phyloP scores from a whole-genome alignment of 2,113 vertebrate genomes.

The Zingel zingel region DNA sequence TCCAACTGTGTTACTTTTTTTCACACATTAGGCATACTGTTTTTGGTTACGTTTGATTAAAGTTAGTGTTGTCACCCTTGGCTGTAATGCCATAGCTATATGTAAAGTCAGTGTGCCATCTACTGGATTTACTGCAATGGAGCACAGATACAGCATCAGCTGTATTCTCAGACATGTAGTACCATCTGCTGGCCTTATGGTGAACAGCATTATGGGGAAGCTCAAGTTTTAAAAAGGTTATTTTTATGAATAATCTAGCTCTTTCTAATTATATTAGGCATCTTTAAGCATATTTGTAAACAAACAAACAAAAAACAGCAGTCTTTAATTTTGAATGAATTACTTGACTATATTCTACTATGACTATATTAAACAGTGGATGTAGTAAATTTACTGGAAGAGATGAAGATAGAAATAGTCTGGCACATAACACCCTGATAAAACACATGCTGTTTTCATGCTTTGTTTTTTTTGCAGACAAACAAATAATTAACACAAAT shows the following conservation, averaged over 20 bases:
- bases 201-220: slow-evolving; percentile 5
- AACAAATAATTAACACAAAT: too few relatives aligned
- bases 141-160: neutral
- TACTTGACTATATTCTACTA: too few relatives aligned
- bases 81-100: neutral
- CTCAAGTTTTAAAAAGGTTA: neutral
- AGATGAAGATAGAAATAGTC: too few relatives aligned
- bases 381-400: too few relatives aligned
- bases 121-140: slow-evolving; percentile 30
- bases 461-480: too few relatives aligned
- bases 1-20: neutral
- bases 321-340: neutral
- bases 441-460: too few relatives aligned
- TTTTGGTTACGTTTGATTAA: slow-evolving; percentile 27
- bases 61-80: neutral
- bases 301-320: too few relatives aligned
- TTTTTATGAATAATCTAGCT: neutral
- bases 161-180: neutral
- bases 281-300: neutral
- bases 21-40: neutral
- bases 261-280: neutral
- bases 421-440: too few relatives aligned
- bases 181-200: slow-evolving; percentile 56
- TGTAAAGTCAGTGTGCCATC: slow-evolving; percentile 59
- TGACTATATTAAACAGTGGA: too few relatives aligned